Base-by-base conservation (phyloP, 2,797 vertebrate species). In the Halcyon smyrnensis region DNA sequence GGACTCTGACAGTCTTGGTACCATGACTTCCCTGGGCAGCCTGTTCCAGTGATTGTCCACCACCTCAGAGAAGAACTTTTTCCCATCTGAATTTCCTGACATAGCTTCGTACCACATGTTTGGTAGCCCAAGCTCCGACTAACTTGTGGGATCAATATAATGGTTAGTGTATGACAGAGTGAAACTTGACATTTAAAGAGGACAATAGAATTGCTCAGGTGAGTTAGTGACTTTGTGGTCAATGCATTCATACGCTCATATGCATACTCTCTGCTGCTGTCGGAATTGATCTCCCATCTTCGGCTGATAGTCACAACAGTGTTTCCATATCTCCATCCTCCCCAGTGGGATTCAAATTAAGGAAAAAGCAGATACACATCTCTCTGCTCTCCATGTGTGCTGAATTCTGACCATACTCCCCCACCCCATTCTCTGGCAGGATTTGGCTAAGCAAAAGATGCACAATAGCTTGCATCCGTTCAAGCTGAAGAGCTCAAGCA, bases 371-470 rank as follows among this genome's bases (percentile, higher is more conserved):
- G 69, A 78, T 57, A 46, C 1, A 8, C 9, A 15, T 34, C 63
- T 70, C 50, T 70, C 57, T 86, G 27, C 36, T 67, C 45, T 46
- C 54, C 23, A 34, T 3, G 4, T 57, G 36, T 8, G 6, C 67
- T 76, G 75, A 87, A 75, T 89, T 69, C 84, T 89, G 80, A 41
- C 56, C 65, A 56, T 41, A 36, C 15, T 59, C 25, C 53, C 36
- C 59, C 24, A 68, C 11, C 23, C 34, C 37, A 71, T 23, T 17
- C 48, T 88, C 65, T 50, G 5, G 5, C 65, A 73, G 68, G 89
- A 64, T 81, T 68, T 89, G 23, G 46, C 68, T 80, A 69, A 95
- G 63, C 50, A 76, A 37, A 75, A 37, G 70, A 75, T 78, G 57
- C 54, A 65, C 69, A 75, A 11, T 50, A 75, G 65, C 76, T 87